A percentile compares a stretch with the other conserved stretches of the same genome.
Evolutionary conservation across 2,888 invertebrate genomes (phyloP).

Genomic region (Trichogramma evanescens): DNA sequence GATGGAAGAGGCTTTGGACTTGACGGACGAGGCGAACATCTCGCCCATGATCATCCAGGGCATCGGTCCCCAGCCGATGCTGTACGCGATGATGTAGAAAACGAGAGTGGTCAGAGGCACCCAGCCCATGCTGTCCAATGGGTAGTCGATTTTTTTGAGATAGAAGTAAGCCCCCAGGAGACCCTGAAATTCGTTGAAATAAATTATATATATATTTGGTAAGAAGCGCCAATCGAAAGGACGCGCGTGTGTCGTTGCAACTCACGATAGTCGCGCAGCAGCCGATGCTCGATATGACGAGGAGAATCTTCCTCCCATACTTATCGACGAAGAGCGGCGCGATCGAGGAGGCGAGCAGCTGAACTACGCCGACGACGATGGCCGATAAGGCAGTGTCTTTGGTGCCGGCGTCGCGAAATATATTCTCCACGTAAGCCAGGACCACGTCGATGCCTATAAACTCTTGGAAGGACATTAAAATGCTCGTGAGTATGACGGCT

Average conservation of each 20-base stretch:
- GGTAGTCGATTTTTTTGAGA: constrained; percentile 47
- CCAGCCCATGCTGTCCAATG: constrained; percentile 54
- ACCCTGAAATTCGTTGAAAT: constrained; percentile 41
- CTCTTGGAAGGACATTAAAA: constrained; percentile 76
- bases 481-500: constrained; percentile 68
- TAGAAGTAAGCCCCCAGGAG: constrained; percentile 58
- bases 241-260: not conserved
- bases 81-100: constrained; percentile 65
- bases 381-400: constrained; percentile 60
- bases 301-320: constrained; percentile 65
- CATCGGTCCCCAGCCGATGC: constrained; percentile 63
- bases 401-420: constrained; percentile 61
- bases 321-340: constrained; percentile 72
- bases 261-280: constrained; percentile 60
- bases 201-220: not conserved
- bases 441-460: constrained; percentile 75
- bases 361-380: constrained; percentile 69
- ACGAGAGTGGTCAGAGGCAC: constrained; percentile 64
- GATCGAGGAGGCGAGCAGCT: constrained; percentile 63
- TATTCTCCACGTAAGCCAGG: constrained; percentile 68
- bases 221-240: not conserved
- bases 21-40: constrained; percentile 68
- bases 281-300: constrained; percentile 64
- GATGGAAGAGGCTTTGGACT: constrained; percentile 63
- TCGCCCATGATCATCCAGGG: constrained; percentile 77